phyloP scores from a whole-genome alignment of 2,888 invertebrate genomes.

The Philopedon plagiatum region DNA sequence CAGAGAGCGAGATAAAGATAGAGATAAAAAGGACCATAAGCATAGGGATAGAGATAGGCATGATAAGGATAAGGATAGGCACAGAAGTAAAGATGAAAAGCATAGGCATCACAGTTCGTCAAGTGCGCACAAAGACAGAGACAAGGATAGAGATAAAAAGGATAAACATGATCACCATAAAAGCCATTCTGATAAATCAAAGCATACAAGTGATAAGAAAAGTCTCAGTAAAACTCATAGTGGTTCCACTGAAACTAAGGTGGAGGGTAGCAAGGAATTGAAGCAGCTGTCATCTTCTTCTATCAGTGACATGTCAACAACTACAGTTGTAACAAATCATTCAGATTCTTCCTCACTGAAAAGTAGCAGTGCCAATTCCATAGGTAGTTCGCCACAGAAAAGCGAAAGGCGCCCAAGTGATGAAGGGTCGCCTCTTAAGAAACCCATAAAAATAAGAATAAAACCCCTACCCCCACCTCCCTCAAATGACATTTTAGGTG shows the following conservation, averaged over 20 bases:
- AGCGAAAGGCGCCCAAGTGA: constrained; percentile 50
- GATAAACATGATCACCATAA: constrained; percentile 22
- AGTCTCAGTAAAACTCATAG: constrained; percentile 13
- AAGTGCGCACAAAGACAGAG: constrained; percentile 51
- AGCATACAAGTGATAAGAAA: constrained; percentile 39
- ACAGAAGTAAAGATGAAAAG: constrained; percentile 52
- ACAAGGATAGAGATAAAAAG: constrained; percentile 41
- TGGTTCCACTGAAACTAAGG: constrained; percentile 22
- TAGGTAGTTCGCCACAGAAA: constrained; percentile 35
- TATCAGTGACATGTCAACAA: constrained; percentile 31
- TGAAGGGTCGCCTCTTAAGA: constrained; percentile 50
- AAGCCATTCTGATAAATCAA: constrained; percentile 33
- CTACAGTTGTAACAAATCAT: constrained; percentile 24
- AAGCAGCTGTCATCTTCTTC: constrained; percentile 26
- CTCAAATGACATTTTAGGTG: constrained; percentile 66
- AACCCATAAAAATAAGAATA: constrained; percentile 60
- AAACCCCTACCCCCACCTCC: constrained; percentile 61
- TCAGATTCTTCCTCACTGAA: constrained; percentile 40
- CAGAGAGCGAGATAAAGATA: constrained; percentile 56
- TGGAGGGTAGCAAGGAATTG: constrained; percentile 19
- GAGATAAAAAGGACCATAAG: constrained; percentile 55
- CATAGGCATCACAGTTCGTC: constrained; percentile 52
- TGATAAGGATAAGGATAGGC: constrained; percentile 55
- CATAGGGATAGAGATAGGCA: constrained; percentile 52
- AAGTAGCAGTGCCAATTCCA: constrained; percentile 37